Evolutionary conservation across 64 coral and sea anemone genomes (phyloP).

Genomic region (Montipora foliosa): DNA sequence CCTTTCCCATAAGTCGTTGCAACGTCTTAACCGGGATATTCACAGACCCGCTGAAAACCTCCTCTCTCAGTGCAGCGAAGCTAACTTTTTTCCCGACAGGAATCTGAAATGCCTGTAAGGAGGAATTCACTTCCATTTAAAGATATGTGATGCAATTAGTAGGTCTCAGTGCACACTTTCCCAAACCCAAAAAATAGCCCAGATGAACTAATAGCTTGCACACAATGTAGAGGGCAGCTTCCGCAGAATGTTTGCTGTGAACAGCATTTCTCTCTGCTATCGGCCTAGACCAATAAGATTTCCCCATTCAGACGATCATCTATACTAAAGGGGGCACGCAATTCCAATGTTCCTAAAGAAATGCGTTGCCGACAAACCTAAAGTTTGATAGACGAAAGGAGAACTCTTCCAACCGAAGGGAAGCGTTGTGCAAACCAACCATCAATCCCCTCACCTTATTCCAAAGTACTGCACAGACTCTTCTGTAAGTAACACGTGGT

Average conservation of each 20-base stretch:
- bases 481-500: no score
- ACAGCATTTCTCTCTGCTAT: not conserved
- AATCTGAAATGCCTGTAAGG: not conserved
- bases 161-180: not conserved
- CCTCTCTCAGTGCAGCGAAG: not conserved
- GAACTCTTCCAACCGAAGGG: conserved; percentile 45
- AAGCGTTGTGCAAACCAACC: not conserved
- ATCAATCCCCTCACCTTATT: not conserved
- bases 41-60: not conserved
- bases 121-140: not conserved
- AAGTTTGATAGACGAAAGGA: conserved; percentile 19
- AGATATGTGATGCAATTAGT: not conserved
- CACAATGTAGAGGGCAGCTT: not conserved
- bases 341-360: not conserved
- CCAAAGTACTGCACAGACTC: not conserved
- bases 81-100: not conserved
- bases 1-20: not conserved
- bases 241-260: not conserved
- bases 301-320: not conserved
- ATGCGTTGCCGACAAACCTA: not conserved
- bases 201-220: not conserved
- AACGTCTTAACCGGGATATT: not conserved
- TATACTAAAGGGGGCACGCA: not conserved
- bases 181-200: conserved; percentile 25
- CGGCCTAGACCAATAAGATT: not conserved